Base-by-base conservation (phyloP, 2,113 vertebrate species). In the Cranoglanis bouderius region DNA sequence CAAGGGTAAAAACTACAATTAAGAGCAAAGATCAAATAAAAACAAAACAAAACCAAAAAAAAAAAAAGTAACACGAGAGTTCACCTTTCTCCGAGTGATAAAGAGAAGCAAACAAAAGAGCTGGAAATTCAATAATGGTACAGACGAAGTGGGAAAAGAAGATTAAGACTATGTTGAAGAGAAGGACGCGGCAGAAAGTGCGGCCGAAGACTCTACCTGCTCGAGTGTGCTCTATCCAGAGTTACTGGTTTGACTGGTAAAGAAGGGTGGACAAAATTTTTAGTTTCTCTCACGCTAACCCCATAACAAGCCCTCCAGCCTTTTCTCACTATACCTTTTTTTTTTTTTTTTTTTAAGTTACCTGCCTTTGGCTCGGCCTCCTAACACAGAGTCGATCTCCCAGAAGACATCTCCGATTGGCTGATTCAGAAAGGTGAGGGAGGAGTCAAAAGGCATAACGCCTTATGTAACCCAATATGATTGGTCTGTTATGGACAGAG, bases 1-100 rank as follows among this genome's bases (percentile, higher is more conserved):
- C 94, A 94, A 96, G 95, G 95, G 96, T 96, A 96, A 95, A 96
- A 97, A 97, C 97, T 98, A 98, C 96, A 98, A 98, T 97, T 97
- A 97, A 96, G 95, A 97, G 97, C 97, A 97, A 94, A 97, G 96
- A 96, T 96, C 94, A 94, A 97, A 97, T 94, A 94, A 95, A 92
- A 90, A 85, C 86, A 70, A 89, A 70, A 75, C 9, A 78, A 94
- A 94, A 94, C 6, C 59, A 81, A 67, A 81, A 75, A 51, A 55
- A 91, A 90, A 87, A 91, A 84, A 87, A 57, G 90, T 92, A 95
- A 96, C 96, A 96, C 94, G 92, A 95, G 96, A 93, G 93, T 96
- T 95, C 94, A 94, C 96, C 96, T 96, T 94, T 94, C 95, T 94
- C 96, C 90, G 95, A 96, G 96, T 97, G 96, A 96, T 95, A 85